Base-by-base conservation (phyloP, 2,113 vertebrate species). In the Heteronetta atricapilla region DNA sequence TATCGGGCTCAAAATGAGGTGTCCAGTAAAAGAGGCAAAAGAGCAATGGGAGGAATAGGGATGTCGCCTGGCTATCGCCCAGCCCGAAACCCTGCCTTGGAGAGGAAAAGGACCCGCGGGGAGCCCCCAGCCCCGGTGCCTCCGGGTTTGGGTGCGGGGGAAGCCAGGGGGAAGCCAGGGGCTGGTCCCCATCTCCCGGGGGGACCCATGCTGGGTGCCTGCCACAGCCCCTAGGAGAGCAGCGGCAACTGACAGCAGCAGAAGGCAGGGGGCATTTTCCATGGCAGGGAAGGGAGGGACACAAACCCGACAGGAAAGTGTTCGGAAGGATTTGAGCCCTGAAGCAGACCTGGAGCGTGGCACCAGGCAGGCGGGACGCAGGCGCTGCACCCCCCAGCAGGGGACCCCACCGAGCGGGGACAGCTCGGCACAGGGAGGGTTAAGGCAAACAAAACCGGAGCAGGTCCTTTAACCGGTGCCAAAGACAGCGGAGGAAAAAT, bases 401-500 rank as follows among this genome's bases (percentile, higher is more conserved):
- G 34, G 38, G 23, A 78, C 29, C 9, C 29, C 6, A 1, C 18
- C 4, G 58, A n/a, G 52, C 0, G 0, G 38, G 38, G 28, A 4
- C 29, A 26, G 63, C 64, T 40, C 4, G 20, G 94, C 89, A 62
- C 42, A 2, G 60, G 74, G 38, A 93, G 95, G 67, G 91, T 96
- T 96, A 96, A 96, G 10, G 58, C 77, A 40, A 50, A 48, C 55
- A 63, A 69, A 81, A 50, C 52, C 56, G 6, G 21, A 78, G 68
- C 80, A 58, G 68, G 88, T 93, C 91, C 72, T 88, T 34, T 55
- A 86, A 66, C 19, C 1, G 3, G 40, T 78, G 94, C 90, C 93
- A 92, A 90, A 95, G 91, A 42, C 86, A 90, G 91, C 83, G 34
- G 77, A 83, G 86, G 64, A 72, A 96, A 96, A 94, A 94, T 82